Conservation (phyloP, 2,113 vertebrate species). For the Azemiops feae region DNA sequence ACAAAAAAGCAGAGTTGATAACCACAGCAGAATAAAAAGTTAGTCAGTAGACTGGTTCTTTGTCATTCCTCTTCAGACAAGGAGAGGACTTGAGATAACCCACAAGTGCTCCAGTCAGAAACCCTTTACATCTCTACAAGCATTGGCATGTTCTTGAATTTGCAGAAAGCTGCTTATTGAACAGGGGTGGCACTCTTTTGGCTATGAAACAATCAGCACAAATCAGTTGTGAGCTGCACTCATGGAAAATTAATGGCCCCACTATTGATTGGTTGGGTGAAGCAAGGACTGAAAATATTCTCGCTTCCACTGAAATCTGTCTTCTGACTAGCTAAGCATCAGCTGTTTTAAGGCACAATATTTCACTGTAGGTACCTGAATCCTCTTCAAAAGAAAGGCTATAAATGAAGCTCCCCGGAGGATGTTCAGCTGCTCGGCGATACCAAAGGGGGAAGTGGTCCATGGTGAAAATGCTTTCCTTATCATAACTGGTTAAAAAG, state of each 20-base stretch:
- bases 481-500: constrained; percentile 83
- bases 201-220: background rate
- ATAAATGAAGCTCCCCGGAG: constrained; percentile 87
- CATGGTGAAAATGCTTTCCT: constrained; percentile 89
- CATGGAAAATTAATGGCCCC: background rate
- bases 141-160: background rate
- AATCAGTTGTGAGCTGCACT: background rate
- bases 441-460: constrained; percentile 96
- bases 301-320: background rate
- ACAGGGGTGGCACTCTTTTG: background rate
- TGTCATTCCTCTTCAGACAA: background rate
- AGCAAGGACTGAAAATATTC: background rate
- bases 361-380: constrained; percentile 74
- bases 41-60: background rate
- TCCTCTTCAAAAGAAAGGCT: constrained; percentile 78
- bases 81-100: background rate
- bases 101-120: background rate
- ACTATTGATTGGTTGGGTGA: background rate
- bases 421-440: constrained; percentile 85
- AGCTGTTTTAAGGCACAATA: background rate
- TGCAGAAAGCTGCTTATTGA: background rate
- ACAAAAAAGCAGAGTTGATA: background rate
- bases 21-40: background rate
- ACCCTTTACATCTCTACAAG: background rate
- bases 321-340: background rate